These are phyloP conservation scores for Pterocles gutturalis DNA, from an alignment of 2,113 vertebrate species.

Conservation along the genomic window DNA sequence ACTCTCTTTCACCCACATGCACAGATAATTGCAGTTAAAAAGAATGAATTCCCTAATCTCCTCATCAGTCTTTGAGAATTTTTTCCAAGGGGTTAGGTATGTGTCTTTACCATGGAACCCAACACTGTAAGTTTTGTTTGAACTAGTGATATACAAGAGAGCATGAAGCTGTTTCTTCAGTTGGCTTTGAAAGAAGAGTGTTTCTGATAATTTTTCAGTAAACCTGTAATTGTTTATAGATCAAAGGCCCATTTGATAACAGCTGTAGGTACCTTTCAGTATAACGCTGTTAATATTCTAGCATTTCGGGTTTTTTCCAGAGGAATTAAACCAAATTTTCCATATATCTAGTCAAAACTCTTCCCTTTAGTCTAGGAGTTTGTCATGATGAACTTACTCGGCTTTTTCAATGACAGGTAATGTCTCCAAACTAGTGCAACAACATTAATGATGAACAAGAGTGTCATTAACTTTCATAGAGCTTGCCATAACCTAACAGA, in stretches of 20 bases:
- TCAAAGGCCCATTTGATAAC: background rate
- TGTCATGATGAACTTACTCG: background rate
- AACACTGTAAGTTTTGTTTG: background rate
- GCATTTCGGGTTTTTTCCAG: accelerated
- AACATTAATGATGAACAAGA: background rate
- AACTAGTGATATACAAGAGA: background rate
- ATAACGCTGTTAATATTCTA: background rate
- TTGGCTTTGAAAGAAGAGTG: background rate
- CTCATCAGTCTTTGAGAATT: background rate
- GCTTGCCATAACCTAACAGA: background rate
- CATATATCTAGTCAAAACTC: background rate
- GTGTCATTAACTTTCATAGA: background rate
- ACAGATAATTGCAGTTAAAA: background rate
- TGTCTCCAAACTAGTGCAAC: background rate
- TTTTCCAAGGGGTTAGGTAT: background rate
- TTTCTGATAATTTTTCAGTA: background rate
- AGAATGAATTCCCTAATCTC: background rate
- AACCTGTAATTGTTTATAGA: background rate
- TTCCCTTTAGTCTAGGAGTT: background rate
- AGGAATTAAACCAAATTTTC: background rate
- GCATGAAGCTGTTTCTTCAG: background rate
- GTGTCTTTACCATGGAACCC: background rate
- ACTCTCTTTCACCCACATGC: background rate
- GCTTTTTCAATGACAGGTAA: background rate
- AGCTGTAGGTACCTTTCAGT: background rate